Evolutionary conservation across 2,888 invertebrate species (phyloP), one percentile per base, ranked within the genome.

Genomic region (Athripsodes cinereus): DNA sequence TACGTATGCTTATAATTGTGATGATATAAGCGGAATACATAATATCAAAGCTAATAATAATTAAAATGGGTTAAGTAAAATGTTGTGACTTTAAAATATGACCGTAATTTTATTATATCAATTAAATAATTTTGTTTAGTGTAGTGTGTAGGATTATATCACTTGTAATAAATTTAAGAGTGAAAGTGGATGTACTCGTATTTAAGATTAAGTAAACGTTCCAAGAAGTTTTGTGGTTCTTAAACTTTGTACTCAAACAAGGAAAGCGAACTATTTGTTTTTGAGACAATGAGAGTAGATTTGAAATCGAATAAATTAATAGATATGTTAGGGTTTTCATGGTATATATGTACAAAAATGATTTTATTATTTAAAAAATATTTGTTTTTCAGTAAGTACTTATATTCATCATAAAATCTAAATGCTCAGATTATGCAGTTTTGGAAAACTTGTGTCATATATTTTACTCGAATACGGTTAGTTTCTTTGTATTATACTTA

Each of bases 111-210:
- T n/a, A n/a, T n/a, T n/a, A n/a, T n/a, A n/a, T n/a, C n/a, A n/a
- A n/a, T n/a, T n/a, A n/a, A n/a, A n/a, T n/a, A n/a, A 40, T 40
- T 40, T 40, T 8, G 40, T 13, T 40, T 40, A 40, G 40, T 40
- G 13, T 5, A n/a, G 40, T 13, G 40, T 13, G 3, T 47, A 47
- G 20, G 47, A 19, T 47, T 21, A 21, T 19, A 47, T 47, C 47
- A 20, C 50, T 50, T 22, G 16, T 22, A 50, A 50, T 50, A 50
- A 50, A 50, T 50, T 50, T 22, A 13, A 22, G 18, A 50, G 50
- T 22, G 26, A 50, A 50, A 50, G 22, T 26, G n/a, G 48, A 19
- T 18, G 22, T 40, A 31, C 31, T 8, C 11, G 31, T 31, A 16
- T 40, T 13, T 40, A 16, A 40, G 40, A 40, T 40, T 40, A 40